Evolutionary conservation across 1,140 invertebrate species (phyloP).

Genomic region (Forficula auricularia): DNA sequence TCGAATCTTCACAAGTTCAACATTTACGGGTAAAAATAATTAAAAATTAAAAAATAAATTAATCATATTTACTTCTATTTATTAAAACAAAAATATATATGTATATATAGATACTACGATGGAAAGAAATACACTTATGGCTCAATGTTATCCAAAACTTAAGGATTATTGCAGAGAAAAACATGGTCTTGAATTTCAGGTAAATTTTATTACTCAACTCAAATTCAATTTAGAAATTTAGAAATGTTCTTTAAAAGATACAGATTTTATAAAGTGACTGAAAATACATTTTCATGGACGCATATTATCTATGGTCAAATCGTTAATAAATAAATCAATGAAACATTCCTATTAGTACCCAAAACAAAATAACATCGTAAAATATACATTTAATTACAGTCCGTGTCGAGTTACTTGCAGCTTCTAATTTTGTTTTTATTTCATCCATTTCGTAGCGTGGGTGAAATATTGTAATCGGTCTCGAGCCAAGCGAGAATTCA

Average conservation of each 20-base stretch:
- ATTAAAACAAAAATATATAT: too few relatives aligned
- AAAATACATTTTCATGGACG: background rate
- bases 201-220: conserved; percentile 23
- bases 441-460: too few relatives aligned
- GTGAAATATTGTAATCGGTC: too few relatives aligned
- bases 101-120: conserved; percentile 82
- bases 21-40: conserved; percentile 77
- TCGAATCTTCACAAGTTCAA: conserved; percentile 94
- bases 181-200: conserved; percentile 97
- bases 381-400: background rate
- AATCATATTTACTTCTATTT: too few relatives aligned
- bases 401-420: too few relatives aligned
- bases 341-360: background rate
- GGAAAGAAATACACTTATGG: conserved; percentile 95
- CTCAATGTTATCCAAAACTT: conserved; percentile 89
- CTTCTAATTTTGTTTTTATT: too few relatives aligned
- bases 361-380: background rate
- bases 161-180: conserved; percentile 95
- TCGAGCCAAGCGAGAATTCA: too few relatives aligned
- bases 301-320: too few relatives aligned
- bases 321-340: too few relatives aligned
- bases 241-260: conserved; percentile 3
- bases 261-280: background rate
- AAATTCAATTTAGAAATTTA: conserved; percentile 2
- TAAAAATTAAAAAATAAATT: too few relatives aligned